These are phyloP conservation scores for Argentina silus DNA, from an alignment of 2,797 vertebrate genomes.

Conservation along the genomic window DNA sequence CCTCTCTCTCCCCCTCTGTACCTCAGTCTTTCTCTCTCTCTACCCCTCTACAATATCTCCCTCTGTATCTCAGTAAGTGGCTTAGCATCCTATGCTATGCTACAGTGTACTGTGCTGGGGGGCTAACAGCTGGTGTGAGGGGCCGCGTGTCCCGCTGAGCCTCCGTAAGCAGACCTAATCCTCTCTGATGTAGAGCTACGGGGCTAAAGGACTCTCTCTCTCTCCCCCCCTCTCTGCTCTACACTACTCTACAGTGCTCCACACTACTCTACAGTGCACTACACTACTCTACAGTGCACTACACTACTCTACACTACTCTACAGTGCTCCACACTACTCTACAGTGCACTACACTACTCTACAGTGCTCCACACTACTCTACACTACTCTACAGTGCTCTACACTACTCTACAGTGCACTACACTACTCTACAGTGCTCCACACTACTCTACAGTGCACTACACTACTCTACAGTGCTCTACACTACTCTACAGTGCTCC, in stretches of 20 bases:
- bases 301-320: too few relatives aligned
- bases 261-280: background rate
- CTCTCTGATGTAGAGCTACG: background rate
- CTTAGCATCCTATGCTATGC: background rate
- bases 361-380: too few relatives aligned
- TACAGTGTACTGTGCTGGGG: background rate
- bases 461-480: background rate
- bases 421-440: too few relatives aligned
- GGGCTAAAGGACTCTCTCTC: background rate
- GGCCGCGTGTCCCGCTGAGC: background rate
- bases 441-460: too few relatives aligned
- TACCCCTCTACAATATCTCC: background rate
- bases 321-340: too few relatives aligned
- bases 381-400: too few relatives aligned
- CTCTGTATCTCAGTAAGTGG: background rate
- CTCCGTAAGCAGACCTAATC: slow-evolving; percentile 13
- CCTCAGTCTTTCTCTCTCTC: slow-evolving; percentile 15
- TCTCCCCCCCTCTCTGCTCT: background rate
- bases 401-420: too few relatives aligned
- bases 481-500: background rate
- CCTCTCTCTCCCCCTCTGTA: background rate
- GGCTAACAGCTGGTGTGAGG: background rate
- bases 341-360: too few relatives aligned
- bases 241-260: background rate
- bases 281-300: too few relatives aligned